Evolutionary conservation across 1,140 invertebrate genomes (phyloP).

Genomic region (Pseudobourletiella spinata): DNA sequence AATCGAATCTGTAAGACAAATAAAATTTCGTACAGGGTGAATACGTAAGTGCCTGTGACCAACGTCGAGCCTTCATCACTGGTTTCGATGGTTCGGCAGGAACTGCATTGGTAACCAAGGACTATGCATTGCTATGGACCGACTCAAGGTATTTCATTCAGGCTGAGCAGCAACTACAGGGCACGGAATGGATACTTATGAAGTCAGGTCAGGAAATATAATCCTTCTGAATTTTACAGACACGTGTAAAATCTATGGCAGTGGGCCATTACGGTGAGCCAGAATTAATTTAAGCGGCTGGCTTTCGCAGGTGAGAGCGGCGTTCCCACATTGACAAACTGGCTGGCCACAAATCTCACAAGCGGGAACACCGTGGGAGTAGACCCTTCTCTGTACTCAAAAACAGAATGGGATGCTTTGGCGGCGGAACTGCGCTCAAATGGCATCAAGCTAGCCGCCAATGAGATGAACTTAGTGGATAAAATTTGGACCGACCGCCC

Average conservation of each 20-base stretch:
- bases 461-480: conserved; percentile 69
- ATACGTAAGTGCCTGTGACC: conserved; percentile 49
- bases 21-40: background rate
- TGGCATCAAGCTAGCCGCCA: conserved; percentile 60
- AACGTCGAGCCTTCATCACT: conserved; percentile 67
- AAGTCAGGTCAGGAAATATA: no score
- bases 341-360: conserved; percentile 62
- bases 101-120: conserved; percentile 68
- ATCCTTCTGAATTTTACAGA: no score
- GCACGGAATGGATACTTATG: conserved; percentile 61
- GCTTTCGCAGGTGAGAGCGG: conserved; percentile 38
- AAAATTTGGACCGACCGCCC: conserved; percentile 56
- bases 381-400: conserved; percentile 68
- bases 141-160: conserved; percentile 91
- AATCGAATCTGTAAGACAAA: no score
- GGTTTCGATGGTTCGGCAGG: conserved; percentile 78
- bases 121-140: conserved; percentile 77
- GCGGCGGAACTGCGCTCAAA: conserved; percentile 42
- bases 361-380: conserved; percentile 64
- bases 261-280: no score
- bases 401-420: conserved; percentile 60
- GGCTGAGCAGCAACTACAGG: conserved; percentile 55
- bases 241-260: no score
- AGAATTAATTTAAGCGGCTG: conserved; percentile 23
- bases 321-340: conserved; percentile 60